Base-by-base conservation (phyloP, 2,888 invertebrate genomes). In the Lypha dubia region DNA sequence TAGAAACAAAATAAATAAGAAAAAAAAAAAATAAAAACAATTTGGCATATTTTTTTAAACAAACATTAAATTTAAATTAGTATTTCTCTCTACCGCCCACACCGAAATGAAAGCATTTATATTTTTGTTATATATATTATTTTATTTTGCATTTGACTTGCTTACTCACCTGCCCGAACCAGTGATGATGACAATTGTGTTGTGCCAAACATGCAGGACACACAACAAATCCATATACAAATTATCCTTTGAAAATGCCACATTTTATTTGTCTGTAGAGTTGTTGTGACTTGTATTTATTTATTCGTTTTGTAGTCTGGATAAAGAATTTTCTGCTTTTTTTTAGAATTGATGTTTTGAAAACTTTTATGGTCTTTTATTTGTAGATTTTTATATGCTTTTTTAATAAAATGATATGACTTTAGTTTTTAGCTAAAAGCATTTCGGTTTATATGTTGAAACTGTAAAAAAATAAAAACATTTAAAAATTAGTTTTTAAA, bases 211-310 rank as follows among this genome's bases (percentile, higher is more conserved):
- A 87, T 76, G 35, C 87, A 87, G 82, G 86, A 88, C 3, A 85
- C 83, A 65, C 84, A 86, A 53, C 85, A 88, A 77, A 88, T 87
- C 87, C 87, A 87, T 58, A 88, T 86, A 81, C 87, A 86, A 74
- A 86, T 85, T 70, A 87, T 86, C 75, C 86, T 86, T 76, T 83
- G 83, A 35, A 86, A 85, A 63, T 86, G 86, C 87, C 81, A 84
- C 87, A 88, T 88, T 77, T 83, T 86, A 28, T 68, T 70, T 70
- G 24, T 62, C 56, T 67, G 62, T 32, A 22, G 32, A 51, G 46
- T 49, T 53, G 11, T n/a, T 28, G 28, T 13, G 15, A 35, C 5
- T 73, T 82, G 41, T 58, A 35, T 24, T 76, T 77, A 38, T 38
- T 38, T 38, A 38, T 11, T 28, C 28, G 58, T 56, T 41, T 35